Base-by-base conservation (phyloP, 2,888 invertebrate species). In the Odontothrips loti region DNA sequence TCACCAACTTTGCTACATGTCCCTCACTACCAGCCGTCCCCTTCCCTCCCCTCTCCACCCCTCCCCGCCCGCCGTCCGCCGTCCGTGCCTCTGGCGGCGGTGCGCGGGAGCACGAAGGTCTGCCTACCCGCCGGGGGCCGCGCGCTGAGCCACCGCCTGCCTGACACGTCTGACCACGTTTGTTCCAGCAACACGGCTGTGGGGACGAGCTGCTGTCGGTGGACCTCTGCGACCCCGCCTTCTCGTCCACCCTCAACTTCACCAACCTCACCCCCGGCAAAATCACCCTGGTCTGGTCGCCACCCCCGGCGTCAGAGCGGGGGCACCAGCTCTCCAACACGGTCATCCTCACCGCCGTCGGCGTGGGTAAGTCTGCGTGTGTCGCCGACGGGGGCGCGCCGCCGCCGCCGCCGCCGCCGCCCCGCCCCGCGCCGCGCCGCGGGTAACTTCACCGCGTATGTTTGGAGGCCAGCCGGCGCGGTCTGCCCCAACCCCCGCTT, bases 331-430 rank as follows among this genome's bases (percentile, higher is more conserved):
- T n/a, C 79, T 29, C 43, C 80, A n/a, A 15, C 34, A 34, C 23
- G 29, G 20, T 81, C 47, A 80, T 81, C 17, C 79, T 79, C 43
- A 79, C 81, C n/a, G 78, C 81, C 29, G 48, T 63, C 48, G 81
- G 79, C n/a, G 78, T 48, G 48, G 80, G 80, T 88, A 86, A 58
- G 89, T 89, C 34, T n/a, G 80, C 86, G 88, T 1, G 88, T 88
- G 83, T 86, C 84, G 47, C 89, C 90, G 47, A 89, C 89, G 85
- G 91, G 91, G 91, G 88, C 89, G 23, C 51, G 15, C 6, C 12
- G 51, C 10, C 51, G 20, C 20, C 17, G 15, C 12, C 15, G 58
- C 11, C 17, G 58, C 6, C 58, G 58, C 51, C n/a, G n/a, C n/a
- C n/a, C n/a, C n/a, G n/a, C n/a, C n/a, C n/a, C n/a, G 48, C 48